These are phyloP conservation scores for Drosophila malerkotliana DNA, from an alignment of 1,140 invertebrate species.

Conservation along the genomic window DNA sequence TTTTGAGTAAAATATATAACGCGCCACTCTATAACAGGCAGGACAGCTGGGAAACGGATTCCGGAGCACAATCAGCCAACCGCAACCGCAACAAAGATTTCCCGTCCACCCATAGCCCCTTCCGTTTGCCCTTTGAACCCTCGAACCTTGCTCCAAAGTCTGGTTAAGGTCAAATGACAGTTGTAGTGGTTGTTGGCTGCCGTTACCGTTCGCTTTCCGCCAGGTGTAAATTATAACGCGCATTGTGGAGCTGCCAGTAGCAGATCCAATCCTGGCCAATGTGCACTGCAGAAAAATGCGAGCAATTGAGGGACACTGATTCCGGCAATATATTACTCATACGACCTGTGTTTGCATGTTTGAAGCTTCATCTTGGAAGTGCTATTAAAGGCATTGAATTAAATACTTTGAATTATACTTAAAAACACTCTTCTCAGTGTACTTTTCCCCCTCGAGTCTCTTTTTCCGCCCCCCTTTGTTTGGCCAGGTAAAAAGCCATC, in stretches of 20 bases:
- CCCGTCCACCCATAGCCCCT: background rate
- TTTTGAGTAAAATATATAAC: constrained; percentile 75
- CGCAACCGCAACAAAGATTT: constrained; percentile 33
- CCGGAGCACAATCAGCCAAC: constrained; percentile 30
- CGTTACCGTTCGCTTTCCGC: constrained; percentile 33
- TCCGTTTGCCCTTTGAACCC: background rate
- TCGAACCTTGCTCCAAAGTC: constrained; percentile 1
- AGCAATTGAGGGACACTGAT: too few species aligned
- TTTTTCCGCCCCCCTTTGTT: constrained; percentile 49
- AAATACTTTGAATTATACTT: too few species aligned
- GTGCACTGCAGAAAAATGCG: background rate
- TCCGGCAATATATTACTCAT: too few species aligned
- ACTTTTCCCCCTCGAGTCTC: background rate
- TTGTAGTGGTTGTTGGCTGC: constrained; percentile 60
- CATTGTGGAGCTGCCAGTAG: constrained; percentile 68
- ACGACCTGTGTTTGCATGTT: too few species aligned
- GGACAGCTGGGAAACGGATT: constrained; percentile 7
- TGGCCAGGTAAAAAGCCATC: constrained; percentile 77
- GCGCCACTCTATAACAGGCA: constrained; percentile 50
- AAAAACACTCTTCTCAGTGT: background rate
- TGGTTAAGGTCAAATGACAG: constrained; percentile 76
- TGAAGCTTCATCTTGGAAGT: too few species aligned
- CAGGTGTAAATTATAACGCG: constrained; percentile 81
- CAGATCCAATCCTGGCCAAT: constrained; percentile 34
- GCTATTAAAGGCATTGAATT: too few species aligned